Evolutionary conservation across 2,797 vertebrate genomes (phyloP), one percentile per base, ranked within the genome.

Genomic region (Argya squamiceps): DNA sequence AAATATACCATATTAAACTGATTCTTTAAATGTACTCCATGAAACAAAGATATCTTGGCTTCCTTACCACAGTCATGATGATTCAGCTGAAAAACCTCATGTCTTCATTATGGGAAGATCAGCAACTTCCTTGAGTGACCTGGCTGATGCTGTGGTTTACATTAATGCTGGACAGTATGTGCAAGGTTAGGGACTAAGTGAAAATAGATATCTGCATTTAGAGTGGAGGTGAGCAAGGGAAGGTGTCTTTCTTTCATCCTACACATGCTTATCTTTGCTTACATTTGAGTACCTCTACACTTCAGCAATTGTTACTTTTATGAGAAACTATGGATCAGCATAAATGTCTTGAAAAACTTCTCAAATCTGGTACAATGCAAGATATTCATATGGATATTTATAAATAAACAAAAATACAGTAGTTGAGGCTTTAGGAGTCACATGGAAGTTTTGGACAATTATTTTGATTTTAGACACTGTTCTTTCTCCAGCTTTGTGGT

Each of bases 401-500:
- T 22, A 84, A 74, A 46, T 41, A 47, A 89, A 22, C 6, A 43
- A 67, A 63, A 84, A 84, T 73, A 64, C 8, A 67, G 71, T 68
- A 86, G 50, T 69, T 86, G 59, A 96, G 67, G 88, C 79, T 96
- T 92, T 85, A 85, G 47, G 44, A 73, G 63, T 79, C 55, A 94
- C 5, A 2, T 67, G 53, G 75, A 97, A 69, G 32, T 96, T 97
- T 94, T 95, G 94, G 92, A n/a, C 34, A 44, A 18, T 52, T 24
- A 16, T 94, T 92, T 94, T 88, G 44, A 94, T 95, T 97, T 97
- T 91, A 96, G 90, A 84, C 74, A 63, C 53, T 71, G 70, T 93
- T 96, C 63, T 89, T 89, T 87, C 67, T 92, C 60, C 97, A 99
- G 99, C 99, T 49, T 96, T 99, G 96, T 99, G 99, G 99, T 99